These are phyloP conservation scores for Anseranas semipalmata DNA, from an alignment of 2,113 vertebrate species.

Conservation along the genomic window DNA sequence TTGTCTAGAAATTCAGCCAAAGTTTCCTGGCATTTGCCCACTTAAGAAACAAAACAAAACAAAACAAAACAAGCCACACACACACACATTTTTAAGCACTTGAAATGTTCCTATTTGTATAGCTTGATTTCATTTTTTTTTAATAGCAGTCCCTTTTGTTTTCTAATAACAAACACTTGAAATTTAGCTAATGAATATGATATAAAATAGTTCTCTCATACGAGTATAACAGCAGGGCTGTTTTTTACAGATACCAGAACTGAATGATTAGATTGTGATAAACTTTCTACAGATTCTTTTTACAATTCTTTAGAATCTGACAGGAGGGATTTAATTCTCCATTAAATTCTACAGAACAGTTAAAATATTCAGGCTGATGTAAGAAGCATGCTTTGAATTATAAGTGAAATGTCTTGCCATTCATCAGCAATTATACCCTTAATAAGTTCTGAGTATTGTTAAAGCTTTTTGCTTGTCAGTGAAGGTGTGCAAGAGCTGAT, in stretches of 20 bases:
- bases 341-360: background rate
- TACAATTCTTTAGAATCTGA: background rate
- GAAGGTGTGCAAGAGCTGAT: background rate
- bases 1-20: background rate
- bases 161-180: background rate
- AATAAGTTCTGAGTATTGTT: conserved; percentile 17
- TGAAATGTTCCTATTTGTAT: background rate
- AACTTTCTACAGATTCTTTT: background rate
- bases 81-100: background rate
- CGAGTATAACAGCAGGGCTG: background rate
- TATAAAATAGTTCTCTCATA: background rate
- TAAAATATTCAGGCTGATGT: background rate
- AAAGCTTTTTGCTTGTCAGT: background rate
- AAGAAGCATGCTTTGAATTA: background rate
- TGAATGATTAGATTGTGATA: background rate
- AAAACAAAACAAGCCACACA: background rate
- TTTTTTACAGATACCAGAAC: background rate
- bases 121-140: background rate
- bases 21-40: background rate
- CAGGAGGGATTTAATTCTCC: background rate
- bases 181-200: background rate
- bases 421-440: conserved; percentile 22
- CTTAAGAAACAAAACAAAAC: background rate
- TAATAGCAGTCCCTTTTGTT: background rate
- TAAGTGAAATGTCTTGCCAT: conserved; percentile 6